Evolutionary conservation across 2,113 vertebrate species (phyloP).

Genomic region (Callaeas wilsoni): DNA sequence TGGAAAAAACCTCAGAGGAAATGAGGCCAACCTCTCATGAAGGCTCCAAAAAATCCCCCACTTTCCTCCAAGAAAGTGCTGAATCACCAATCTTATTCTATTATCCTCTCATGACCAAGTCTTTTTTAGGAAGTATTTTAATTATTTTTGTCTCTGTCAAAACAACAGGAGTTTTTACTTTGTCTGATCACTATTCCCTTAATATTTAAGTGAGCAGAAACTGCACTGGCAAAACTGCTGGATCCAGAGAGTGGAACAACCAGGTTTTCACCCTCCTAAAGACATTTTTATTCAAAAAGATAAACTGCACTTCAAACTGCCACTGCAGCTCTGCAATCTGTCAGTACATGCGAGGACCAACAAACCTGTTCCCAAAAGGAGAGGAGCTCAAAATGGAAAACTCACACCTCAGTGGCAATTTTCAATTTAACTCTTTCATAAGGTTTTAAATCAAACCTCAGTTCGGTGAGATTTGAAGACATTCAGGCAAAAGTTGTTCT

Average conservation of each 20-base stretch:
- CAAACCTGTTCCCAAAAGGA: neutral
- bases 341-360: neutral
- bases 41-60: neutral
- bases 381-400: neutral
- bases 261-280: neutral
- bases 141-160: neutral
- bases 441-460: neutral
- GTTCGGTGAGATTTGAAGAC: neutral
- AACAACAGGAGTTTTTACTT: neutral
- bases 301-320: neutral
- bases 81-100: neutral
- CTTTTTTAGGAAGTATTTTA: fast-evolving
- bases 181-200: neutral
- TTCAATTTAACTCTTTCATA: neutral
- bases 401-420: neutral
- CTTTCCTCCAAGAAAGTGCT: neutral
- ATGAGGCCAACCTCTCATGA: neutral
- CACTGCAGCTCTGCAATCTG: neutral
- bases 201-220: neutral
- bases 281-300: neutral
- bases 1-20: neutral
- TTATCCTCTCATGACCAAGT: neutral
- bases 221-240: neutral
- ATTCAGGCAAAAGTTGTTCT: neutral
- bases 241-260: neutral